Evolutionary conservation across 2,888 invertebrate species (phyloP).

Genomic region (Lasioglossum morio): DNA sequence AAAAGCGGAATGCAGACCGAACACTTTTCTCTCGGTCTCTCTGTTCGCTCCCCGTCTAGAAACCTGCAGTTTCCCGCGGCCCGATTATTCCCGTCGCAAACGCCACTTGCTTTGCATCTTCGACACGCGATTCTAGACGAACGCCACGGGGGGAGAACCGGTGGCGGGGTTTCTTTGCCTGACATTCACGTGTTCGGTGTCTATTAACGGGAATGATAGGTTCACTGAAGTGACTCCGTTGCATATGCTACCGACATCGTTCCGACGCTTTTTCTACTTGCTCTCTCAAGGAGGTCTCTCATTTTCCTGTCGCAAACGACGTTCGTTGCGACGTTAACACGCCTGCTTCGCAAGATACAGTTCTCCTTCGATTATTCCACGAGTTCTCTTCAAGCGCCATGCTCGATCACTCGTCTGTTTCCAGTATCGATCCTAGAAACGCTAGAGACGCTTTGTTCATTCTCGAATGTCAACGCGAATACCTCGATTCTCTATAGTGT

Average conservation of each 20-base stretch:
- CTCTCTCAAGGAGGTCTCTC: not conserved
- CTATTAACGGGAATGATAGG: not conserved
- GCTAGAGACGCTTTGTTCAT: not conserved
- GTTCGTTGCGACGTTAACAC: not conserved
- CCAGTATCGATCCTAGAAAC: not conserved
- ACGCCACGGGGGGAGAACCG: not conserved
- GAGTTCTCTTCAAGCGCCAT: not conserved
- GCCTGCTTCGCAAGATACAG: not conserved
- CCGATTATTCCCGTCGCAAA: conserved; percentile 1
- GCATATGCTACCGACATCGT: not conserved
- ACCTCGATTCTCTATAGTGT: not conserved
- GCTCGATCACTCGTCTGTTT: not conserved
- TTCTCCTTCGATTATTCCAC: not conserved
- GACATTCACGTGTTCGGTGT: not conserved
- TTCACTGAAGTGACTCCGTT: not conserved
- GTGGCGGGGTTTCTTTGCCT: not conserved
- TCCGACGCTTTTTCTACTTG: not conserved
- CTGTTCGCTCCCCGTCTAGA: not conserved
- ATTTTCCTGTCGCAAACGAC: not conserved
- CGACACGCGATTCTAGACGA: not conserved
- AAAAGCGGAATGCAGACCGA: conserved; percentile 62
- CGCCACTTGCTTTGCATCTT: conserved; percentile 34
- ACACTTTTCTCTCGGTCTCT: conserved; percentile 12
- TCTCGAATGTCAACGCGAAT: too few relatives aligned
- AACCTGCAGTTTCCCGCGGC: conserved; percentile 23